Evolutionary conservation across 2,797 vertebrate species (phyloP).

Genomic region (Centroberyx gerrardi): DNA sequence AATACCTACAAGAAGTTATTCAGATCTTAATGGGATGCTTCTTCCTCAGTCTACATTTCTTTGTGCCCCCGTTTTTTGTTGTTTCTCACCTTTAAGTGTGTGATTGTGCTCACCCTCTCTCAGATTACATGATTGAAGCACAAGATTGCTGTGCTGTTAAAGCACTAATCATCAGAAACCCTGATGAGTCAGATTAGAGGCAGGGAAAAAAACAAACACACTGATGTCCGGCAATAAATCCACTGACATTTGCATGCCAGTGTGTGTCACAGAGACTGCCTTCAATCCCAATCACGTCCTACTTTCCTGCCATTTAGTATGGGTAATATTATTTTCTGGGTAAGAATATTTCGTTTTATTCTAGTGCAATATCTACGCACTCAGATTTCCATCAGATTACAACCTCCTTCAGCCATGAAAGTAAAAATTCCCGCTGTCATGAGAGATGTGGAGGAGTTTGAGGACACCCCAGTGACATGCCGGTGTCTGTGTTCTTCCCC

Average conservation of each 20-base stretch:
- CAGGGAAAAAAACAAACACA: conserved; percentile 36
- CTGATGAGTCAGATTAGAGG: conserved; percentile 64
- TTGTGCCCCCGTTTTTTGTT: background rate
- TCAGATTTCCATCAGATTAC: conserved; percentile 31
- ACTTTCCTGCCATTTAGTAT: conserved; percentile 66
- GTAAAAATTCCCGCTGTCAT: conserved; percentile 52
- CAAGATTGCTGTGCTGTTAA: conserved; percentile 23
- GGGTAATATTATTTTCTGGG: conserved; percentile 5
- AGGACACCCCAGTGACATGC: conserved; percentile 54
- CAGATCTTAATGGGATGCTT: background rate
- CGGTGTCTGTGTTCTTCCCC: conserved; percentile 17
- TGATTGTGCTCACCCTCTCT: conserved; percentile 10
- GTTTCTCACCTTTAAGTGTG: conserved; percentile 27
- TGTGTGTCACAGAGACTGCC: conserved; percentile 53
- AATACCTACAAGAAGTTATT: conserved; percentile 35
- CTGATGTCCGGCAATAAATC: conserved; percentile 49
- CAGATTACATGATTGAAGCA: conserved; percentile 36
- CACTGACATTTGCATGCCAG: conserved; percentile 70
- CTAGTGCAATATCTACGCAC: conserved; percentile 15
- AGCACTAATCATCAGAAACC: conserved; percentile 49
- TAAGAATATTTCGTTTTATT: conserved; percentile 38
- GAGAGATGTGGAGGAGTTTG: conserved; percentile 37
- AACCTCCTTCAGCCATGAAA: conserved; percentile 21
- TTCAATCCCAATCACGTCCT: conserved; percentile 54
- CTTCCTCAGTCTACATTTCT: conserved; percentile 37